Evolutionary conservation across 37 sponge, comb jelly and placozoan species (phyloP).

Genomic region (Chondrosia reniformis): DNA sequence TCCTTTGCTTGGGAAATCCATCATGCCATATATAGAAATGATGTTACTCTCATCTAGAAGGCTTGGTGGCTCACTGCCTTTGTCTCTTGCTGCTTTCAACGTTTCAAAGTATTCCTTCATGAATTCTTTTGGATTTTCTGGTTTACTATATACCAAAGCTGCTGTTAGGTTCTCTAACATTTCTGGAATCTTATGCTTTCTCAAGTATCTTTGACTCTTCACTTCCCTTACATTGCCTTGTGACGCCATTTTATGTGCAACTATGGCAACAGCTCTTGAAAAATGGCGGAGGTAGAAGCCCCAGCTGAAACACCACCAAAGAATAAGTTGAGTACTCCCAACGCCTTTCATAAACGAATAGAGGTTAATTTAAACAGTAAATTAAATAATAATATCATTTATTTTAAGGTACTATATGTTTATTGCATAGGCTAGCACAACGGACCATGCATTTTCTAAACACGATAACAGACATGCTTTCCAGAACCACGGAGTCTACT

Average conservation of each 20-base stretch:
- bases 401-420: background rate
- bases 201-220: conserved; percentile 58
- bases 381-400: too few relatives aligned
- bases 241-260: conserved; percentile 12
- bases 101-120: conserved; percentile 65
- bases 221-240: conserved; percentile 2
- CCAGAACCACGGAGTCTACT: conserved; percentile 46
- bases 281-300: conserved; percentile 2
- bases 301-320: background rate
- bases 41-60: conserved; percentile 81
- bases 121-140: conserved; percentile 74
- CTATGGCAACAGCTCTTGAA: background rate
- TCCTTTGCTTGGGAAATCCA: conserved; percentile 81
- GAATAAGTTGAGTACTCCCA: too few relatives aligned
- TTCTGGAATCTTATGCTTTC: conserved; percentile 71
- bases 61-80: conserved; percentile 47
- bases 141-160: conserved; percentile 73
- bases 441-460: conserved; percentile 49
- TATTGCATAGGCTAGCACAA: conserved; percentile 20
- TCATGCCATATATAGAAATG: conserved; percentile 76
- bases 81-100: conserved; percentile 52
- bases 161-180: conserved; percentile 85
- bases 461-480: conserved; percentile 76
- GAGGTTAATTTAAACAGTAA: too few relatives aligned
- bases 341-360: too few relatives aligned